Evolutionary conservation across 2,888 invertebrate genomes (phyloP), one percentile per base, ranked within the genome.

Genomic region (Gari tellinella): DNA sequence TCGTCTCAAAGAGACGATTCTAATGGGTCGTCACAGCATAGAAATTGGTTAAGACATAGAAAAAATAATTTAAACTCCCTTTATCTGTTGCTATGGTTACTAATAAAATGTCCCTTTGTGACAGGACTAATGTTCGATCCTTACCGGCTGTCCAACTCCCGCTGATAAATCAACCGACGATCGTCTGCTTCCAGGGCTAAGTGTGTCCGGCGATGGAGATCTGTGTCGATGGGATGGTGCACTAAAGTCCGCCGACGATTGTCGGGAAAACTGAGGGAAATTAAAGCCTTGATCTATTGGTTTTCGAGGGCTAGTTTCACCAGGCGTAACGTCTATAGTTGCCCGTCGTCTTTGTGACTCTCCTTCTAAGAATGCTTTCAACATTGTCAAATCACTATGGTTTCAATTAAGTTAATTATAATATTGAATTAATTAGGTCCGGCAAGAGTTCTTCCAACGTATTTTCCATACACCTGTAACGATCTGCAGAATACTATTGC

Each of bases 151-250:
- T 41, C 40, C 70, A 14, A 40, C 55, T 57, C 60, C 73, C n/a
- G 67, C 49, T 43, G 55, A 63, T n/a, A 55, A 60, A 45, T 73
- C 73, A 43, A 64, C 64, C 2, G 73, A 73, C 19, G 67, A 31
- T 53, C 67, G 67, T 64, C 73, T 63, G 64, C 67, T 66, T 5
- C 7, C 49, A 38, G 63, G 41, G 26, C 40, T 49, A 19, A n/a
- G 26, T 19, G 25, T 51, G 12, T 12, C 21, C 17, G 56, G 40
- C 23, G 31, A 31, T 12, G 56, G 46, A 37, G 43, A 2, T 45
- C 31, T 17, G 37, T 14, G 52, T 7, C 31, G 4, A 31, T 31
- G 31, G 10, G 31, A 4, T 7, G 31, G 31, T 4, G 31, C 31
- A 31, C 31, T 31, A 31, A 7, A 31, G 31, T 31, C 31, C 31